Conservation (phyloP, 2,888 invertebrate species). For the Ditula angustiorana region DNA sequence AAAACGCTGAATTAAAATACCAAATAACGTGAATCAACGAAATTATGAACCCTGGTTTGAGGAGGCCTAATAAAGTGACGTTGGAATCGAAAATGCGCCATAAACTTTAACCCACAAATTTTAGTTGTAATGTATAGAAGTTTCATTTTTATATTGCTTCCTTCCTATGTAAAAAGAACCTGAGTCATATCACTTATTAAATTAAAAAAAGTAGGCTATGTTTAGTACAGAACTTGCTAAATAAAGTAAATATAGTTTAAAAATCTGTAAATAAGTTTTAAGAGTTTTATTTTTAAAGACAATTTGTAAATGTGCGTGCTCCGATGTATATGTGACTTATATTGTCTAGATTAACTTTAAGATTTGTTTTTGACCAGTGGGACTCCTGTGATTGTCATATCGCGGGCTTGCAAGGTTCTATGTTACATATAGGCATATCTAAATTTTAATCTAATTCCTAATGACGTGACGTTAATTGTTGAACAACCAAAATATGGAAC, state of each 20-base stretch:
- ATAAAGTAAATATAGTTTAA: slow-evolving; percentile 58
- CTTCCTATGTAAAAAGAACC: slow-evolving; percentile 66
- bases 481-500: neutral
- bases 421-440: neutral
- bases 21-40: slow-evolving; percentile 48
- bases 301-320: slow-evolving; percentile 81
- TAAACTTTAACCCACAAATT: slow-evolving; percentile 42
- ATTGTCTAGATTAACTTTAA: slow-evolving; percentile 57
- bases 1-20: slow-evolving; percentile 40
- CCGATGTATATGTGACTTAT: slow-evolving; percentile 76
- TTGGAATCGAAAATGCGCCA: slow-evolving; percentile 56
- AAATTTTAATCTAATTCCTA: neutral
- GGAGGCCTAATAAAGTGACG: slow-evolving; percentile 58
- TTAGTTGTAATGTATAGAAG: slow-evolving; percentile 50
- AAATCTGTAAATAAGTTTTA: slow-evolving; percentile 58
- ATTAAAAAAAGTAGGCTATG: slow-evolving; percentile 67
- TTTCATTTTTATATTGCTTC: slow-evolving; percentile 51
- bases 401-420: neutral
- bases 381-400: slow-evolving; percentile 40
- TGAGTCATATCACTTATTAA: slow-evolving; percentile 79
- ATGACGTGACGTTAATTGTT: neutral
- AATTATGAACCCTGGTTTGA: slow-evolving; percentile 42
- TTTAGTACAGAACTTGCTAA: slow-evolving; percentile 66
- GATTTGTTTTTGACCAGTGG: slow-evolving; percentile 45
- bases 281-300: slow-evolving; percentile 59